These are phyloP conservation scores for Papilio protenor DNA, from an alignment of 2,888 invertebrate species.

Conservation along the genomic window DNA sequence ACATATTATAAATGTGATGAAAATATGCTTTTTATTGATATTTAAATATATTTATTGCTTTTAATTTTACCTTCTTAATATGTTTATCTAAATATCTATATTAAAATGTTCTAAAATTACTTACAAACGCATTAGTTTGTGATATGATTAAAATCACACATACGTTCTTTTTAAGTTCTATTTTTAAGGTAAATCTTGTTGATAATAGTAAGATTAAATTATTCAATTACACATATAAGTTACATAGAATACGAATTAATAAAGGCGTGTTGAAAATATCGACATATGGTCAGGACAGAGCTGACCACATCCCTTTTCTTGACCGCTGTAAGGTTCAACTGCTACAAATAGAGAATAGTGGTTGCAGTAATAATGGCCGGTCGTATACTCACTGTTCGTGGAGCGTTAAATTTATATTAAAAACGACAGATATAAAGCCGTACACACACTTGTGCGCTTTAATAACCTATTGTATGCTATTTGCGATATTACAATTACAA, in stretches of 20 bases:
- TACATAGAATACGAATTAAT: not conserved
- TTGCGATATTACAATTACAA: not conserved
- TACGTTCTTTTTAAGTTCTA: no score
- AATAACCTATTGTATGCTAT: conserved; percentile 47
- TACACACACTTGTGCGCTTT: conserved; percentile 3
- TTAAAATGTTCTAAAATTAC: not conserved
- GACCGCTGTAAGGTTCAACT: conserved; percentile 67
- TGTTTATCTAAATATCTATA: not conserved
- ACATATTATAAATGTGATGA: conserved; percentile 1
- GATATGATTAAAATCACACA: no score
- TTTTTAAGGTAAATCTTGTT: not conserved
- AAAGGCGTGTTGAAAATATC: conserved; percentile 31
- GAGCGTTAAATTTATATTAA: conserved; percentile 76
- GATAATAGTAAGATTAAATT: not conserved
- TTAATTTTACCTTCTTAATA: not conserved
- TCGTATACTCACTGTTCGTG: conserved; percentile 59
- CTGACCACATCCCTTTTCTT: conserved; percentile 55
- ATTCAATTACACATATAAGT: not conserved
- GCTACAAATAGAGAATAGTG: conserved; percentile 76
- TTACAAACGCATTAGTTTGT: no score
- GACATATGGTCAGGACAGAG: conserved; percentile 27
- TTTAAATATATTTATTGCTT: not conserved
- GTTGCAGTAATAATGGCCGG: conserved; percentile 70
- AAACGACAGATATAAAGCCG: conserved; percentile 49
- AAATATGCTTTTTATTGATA: not conserved